These are phyloP conservation scores for Catostomus latipinnis DNA, from an alignment of 2,797 vertebrate genomes.

Conservation along the genomic window DNA sequence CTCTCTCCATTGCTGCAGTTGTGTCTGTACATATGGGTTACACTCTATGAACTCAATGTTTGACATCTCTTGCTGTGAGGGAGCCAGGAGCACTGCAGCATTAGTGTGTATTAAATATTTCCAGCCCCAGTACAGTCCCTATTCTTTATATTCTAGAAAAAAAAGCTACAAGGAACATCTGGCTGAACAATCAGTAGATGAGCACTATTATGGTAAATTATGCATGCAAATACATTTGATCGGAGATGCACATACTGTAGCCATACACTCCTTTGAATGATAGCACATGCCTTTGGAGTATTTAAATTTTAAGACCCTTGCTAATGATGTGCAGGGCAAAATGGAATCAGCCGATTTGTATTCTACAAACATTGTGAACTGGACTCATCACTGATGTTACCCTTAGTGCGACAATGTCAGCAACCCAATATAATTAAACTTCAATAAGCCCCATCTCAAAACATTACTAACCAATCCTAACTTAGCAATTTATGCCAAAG, in stretches of 20 bases:
- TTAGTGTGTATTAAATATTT: conserved; percentile 44
- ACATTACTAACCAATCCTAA: no score
- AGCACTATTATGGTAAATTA: conserved; percentile 12
- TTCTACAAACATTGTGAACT: no score
- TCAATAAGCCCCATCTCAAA: no score
- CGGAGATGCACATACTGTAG: neutral
- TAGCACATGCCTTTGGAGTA: neutral
- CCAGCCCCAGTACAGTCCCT: conserved; percentile 25
- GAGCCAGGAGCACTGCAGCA: conserved; percentile 25
- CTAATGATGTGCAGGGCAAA: neutral
- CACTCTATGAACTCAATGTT: conserved; percentile 33
- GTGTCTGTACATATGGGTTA: no score
- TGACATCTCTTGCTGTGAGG: conserved; percentile 32
- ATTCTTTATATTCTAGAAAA: conserved; percentile 26
- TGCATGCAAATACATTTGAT: conserved; percentile 3
- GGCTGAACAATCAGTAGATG: neutral
- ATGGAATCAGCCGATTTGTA: no score
- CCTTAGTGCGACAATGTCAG: no score
- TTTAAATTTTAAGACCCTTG: neutral
- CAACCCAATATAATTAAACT: no score
- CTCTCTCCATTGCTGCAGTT: no score
- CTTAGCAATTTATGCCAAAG: no score
- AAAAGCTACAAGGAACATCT: conserved; percentile 33
- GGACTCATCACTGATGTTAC: no score
- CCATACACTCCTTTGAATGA: neutral